Evolutionary conservation across 1,140 invertebrate genomes (phyloP).

Genomic region (Drosophila hydei): DNA sequence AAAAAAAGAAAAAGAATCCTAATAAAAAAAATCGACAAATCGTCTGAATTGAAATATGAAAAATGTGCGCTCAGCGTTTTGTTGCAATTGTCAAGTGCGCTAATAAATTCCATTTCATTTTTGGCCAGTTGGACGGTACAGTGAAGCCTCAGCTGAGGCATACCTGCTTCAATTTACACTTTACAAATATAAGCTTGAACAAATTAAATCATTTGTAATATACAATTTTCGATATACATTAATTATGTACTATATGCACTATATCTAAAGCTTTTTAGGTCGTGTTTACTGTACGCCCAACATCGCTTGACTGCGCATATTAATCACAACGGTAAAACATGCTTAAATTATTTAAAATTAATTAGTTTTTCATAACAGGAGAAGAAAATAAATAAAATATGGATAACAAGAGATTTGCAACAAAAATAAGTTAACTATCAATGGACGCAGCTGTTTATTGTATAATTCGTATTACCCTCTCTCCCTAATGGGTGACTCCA

Average conservation of each 20-base stretch:
- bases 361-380: slow-evolving; percentile 25
- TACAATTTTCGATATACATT: too few relatives aligned
- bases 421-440: slow-evolving; percentile 30
- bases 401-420: slow-evolving; percentile 15
- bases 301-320: slow-evolving; percentile 26
- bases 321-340: slow-evolving; percentile 48
- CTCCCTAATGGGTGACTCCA: too few relatives aligned
- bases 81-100: slow-evolving; percentile 76
- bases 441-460: slow-evolving; percentile 36
- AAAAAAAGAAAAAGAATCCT: background rate
- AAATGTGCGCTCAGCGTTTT: slow-evolving; percentile 73
- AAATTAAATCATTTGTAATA: too few relatives aligned
- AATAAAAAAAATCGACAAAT: slow-evolving; percentile 42
- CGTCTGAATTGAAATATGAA: slow-evolving; percentile 62
- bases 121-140: slow-evolving; percentile 39
- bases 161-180: background rate
- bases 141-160: slow-evolving; percentile 14
- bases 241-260: too few relatives aligned
- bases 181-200: background rate
- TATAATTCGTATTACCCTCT: background rate
- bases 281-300: slow-evolving; percentile 24
- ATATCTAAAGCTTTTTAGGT: background rate
- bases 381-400: slow-evolving; percentile 37
- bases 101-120: slow-evolving; percentile 75
- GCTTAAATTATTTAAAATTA: slow-evolving; percentile 48